Base-by-base conservation (phyloP, 2,797 vertebrate species). In the Cephalopachus bancanus region DNA sequence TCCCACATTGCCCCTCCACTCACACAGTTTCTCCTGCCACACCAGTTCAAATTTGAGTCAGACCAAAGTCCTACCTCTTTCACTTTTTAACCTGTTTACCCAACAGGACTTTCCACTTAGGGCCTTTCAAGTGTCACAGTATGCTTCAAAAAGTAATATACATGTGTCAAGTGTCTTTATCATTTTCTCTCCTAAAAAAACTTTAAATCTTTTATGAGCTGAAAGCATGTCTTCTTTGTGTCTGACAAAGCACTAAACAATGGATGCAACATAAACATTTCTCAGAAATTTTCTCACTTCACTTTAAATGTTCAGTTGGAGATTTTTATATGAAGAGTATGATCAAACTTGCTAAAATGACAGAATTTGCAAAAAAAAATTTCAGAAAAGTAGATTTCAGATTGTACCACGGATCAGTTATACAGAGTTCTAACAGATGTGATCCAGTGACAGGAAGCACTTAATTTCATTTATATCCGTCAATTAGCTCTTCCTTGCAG, bases 281-380 rank as follows among this genome's bases (percentile, higher is more conserved):
- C 44, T 44, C 78, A 90, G 30, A 71, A 88, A 65, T 11, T 81
- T 91, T 15, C 16, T 90, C 74, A 57, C 28, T 88, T 95, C 53
- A 60, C 15, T 96, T 87, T 85, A 96, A 91, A 85, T 81, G 67
- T 17, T 72, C 55, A 33, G 44, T 24, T 81, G n/a, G 60, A 97
- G 53, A 81, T 74, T 74, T 92, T 83, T 67, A 79, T 26, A 26
- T 57, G 33, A n/a, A 71, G 51, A 37, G 3, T 78, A 55, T 83
- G 84, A 78, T 91, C 55, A 72, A 86, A 84, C 30, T 83, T 88
- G 37, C 89, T 96, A 22, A 91, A 60, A 30, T 26, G 24, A 91
- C 12, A 80, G 4, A 64, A 81, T 55, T 88, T 53, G 88, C 37
- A 37, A 33, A 60, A 89, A 22, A 67, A 11, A 3, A 64, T 60